Evolutionary conservation across 2,797 vertebrate species (phyloP).

Genomic region (Cynopterus sphinx): DNA sequence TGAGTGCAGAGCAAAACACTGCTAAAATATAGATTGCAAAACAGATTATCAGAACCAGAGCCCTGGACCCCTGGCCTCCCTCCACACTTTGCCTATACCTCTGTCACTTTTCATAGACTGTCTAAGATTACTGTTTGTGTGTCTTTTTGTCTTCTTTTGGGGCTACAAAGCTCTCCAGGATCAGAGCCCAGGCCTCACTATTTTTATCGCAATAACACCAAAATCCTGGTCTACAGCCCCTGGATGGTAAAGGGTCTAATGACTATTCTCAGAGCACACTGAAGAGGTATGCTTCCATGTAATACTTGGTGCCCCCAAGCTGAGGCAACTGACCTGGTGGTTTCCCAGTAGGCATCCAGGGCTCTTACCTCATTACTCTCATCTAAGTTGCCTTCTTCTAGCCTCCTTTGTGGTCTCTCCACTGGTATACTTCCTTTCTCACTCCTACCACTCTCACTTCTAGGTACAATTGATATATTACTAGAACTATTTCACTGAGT

Average conservation of each 20-base stretch:
- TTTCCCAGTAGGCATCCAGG: background rate
- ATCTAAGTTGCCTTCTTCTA: background rate
- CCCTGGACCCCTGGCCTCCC: background rate
- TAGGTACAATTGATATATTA: background rate
- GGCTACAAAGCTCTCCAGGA: background rate
- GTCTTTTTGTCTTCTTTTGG: background rate
- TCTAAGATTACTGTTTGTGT: background rate
- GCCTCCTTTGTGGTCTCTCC: background rate
- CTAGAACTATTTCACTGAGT: slow-evolving; percentile 7
- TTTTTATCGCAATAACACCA: background rate
- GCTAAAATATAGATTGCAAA: slow-evolving; percentile 16
- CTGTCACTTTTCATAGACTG: background rate
- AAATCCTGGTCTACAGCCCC: background rate
- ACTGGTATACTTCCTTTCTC: background rate
- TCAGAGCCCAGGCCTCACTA: background rate
- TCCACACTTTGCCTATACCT: background rate
- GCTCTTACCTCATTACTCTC: background rate
- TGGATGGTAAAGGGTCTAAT: background rate
- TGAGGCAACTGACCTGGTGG: background rate
- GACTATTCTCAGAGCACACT: background rate
- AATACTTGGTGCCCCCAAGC: background rate
- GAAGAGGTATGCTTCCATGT: background rate
- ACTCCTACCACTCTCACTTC: background rate
- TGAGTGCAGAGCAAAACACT: background rate
- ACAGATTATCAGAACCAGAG: background rate